These are phyloP conservation scores for Drosophila tropicalis DNA, from an alignment of 1,140 invertebrate species.

Conservation along the genomic window DNA sequence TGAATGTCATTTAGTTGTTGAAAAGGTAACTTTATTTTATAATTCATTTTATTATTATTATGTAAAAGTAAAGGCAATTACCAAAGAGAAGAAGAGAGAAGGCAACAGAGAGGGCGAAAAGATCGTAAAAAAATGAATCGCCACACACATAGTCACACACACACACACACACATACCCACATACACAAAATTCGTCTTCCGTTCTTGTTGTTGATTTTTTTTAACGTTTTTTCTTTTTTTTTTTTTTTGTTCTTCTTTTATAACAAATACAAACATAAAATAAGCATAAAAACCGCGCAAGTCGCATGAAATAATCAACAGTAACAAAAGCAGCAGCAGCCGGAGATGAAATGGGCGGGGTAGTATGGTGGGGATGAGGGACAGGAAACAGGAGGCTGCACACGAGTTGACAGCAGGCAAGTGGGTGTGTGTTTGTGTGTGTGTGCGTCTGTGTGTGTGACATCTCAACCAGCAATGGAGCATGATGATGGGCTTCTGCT, in stretches of 20 bases:
- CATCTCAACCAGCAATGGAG: slow-evolving; percentile 69
- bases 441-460: slow-evolving; percentile 52
- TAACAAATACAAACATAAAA: slow-evolving; percentile 79
- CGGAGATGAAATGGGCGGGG: neutral
- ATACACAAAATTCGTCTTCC: slow-evolving; percentile 44
- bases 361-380: slow-evolving; percentile 2
- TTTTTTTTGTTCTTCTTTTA: slow-evolving; percentile 49
- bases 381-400: slow-evolving; percentile 24
- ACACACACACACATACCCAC: slow-evolving; percentile 5
- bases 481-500: slow-evolving; percentile 26
- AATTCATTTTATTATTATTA: slow-evolving; percentile 81
- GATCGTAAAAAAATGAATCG: slow-evolving; percentile 52
- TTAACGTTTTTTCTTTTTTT: slow-evolving; percentile 20
- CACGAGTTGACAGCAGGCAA: slow-evolving; percentile 72
- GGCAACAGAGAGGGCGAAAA: slow-evolving; percentile 29
- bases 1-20: slow-evolving; percentile 62
- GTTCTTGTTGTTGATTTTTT: slow-evolving; percentile 22
- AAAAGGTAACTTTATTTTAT: slow-evolving; percentile 80
- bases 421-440: slow-evolving; percentile 36
- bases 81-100: slow-evolving; percentile 46
- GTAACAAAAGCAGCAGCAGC: slow-evolving; percentile 57
- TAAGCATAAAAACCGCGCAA: slow-evolving; percentile 75
- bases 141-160: neutral
- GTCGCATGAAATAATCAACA: slow-evolving; percentile 80
- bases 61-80: slow-evolving; percentile 77